Base-by-base conservation (phyloP, 2,113 vertebrate species). In the Limanda limanda region DNA sequence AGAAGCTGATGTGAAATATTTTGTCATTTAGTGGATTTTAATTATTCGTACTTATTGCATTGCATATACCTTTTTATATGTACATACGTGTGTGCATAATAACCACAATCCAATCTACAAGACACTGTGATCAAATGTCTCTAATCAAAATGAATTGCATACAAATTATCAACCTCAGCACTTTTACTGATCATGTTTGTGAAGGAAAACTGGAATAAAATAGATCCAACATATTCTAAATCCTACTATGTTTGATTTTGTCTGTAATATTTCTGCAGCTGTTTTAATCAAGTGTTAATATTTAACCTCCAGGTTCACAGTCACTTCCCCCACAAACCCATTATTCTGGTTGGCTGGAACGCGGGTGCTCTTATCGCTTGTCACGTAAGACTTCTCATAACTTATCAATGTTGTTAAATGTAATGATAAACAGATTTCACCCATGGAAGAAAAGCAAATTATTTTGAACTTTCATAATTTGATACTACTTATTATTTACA, bases 331-430 rank as follows among this genome's bases (percentile, higher is more conserved):
- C 97, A 98, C 89, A 98, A 97, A 81, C 97, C 98, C 1, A 95
- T 99, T 60, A 95, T 99, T 85, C 90, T 99, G 71, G 96, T 99
- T 1, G 98, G 98, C 47, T 99, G 98, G 98, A 99, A 97, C 56
- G 96, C 97, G 0, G 98, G 97, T 25, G 97, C 98, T 24, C 91
- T 99, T 81, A 96, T 99, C 48, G 96, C 97, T 74, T 99, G 97
- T 91, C 98, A 99, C 0, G 98, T 99, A 88, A 96, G 98, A 95
- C 25, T 42, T 47, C 0, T 57, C 59, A 24, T 31, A 35, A 48
- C 4, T 0, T 40, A 15, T 66, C 51, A 13, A 3, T 45, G 6
- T 52, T 3, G 17, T 73, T 17, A 51, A 55, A 66, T 54, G 5
- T 63, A 31, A 27, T 0, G 15, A 18, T 31, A 18, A 13, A 31